Conservation (phyloP, 1,140 invertebrate species). For the Achatina immaculata region DNA sequence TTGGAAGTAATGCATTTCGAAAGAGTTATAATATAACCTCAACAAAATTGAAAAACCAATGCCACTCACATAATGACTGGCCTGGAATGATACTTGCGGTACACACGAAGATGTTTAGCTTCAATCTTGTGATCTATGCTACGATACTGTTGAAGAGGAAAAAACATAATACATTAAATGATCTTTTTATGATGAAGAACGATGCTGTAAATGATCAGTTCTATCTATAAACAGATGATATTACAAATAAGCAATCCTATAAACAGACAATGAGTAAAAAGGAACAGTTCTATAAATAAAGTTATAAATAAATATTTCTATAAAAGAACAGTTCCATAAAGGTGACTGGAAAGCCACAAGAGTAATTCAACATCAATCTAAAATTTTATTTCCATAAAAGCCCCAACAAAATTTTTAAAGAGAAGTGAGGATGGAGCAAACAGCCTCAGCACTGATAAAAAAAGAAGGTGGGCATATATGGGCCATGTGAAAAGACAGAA, state of each 20-base stretch:
- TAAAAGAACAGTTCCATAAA: background rate
- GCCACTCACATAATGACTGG: constrained; percentile 59
- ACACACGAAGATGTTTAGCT: constrained; percentile 53
- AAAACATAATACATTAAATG: constrained; percentile 7
- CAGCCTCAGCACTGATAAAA: no score
- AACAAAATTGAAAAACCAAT: no score
- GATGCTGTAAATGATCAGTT: background rate
- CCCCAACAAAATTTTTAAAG: no score
- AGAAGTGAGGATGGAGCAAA: no score
- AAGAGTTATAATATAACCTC: no score
- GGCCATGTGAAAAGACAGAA: no score
- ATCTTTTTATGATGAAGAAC: background rate
- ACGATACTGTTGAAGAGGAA: constrained; percentile 56
- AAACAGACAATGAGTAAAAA: background rate
- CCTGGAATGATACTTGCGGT: constrained; percentile 62
- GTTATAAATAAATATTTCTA: background rate
- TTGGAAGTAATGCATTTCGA: no score
- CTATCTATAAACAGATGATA: background rate
- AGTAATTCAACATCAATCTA: background rate
- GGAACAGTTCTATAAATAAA: background rate
- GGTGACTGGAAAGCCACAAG: background rate
- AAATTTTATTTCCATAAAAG: no score
- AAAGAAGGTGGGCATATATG: no score
- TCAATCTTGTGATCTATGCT: constrained; percentile 67
- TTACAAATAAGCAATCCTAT: background rate